Base-by-base conservation (phyloP, 2,888 invertebrate genomes). In the Melipona beecheii region DNA sequence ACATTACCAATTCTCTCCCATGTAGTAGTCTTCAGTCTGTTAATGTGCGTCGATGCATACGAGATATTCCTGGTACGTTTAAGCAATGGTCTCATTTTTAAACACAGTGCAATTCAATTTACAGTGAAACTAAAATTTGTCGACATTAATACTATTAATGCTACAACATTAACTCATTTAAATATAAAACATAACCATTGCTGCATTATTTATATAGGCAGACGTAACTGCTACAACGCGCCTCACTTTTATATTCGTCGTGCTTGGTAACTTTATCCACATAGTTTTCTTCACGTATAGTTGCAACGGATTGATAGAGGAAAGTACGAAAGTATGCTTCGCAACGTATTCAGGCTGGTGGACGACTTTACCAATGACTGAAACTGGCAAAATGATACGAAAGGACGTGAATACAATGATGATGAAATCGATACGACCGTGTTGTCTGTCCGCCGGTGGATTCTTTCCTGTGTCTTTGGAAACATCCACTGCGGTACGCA, bases 1-100 rank as follows among this genome's bases (percentile, higher is more conserved):
- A 77, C 78, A 24, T 21, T 80, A 2, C 76, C 83, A 0, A 78
- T 88, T 17, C 81, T 91, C 5, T 69, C 69, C 4, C 88, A 91
- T 60, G 70, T 90, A 36, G 27, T 85, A n/a, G 19, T 85, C 1
- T 86, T 86, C 52, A 90, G 89, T 58, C 0, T 78, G 19, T 15
- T 86, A 49, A 80, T 88, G 21, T 84, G 85, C 9, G 27, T 89
- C 4, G 64, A 74, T 2, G 79, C 76, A 11, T 86, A 79, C 64
- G 75, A 85, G 50, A 50, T 81, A 50, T 13, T 88, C 15, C 15
- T 88, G 80, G 88, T 88, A 27, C 64, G 78, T 76, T 83, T 27
- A 2, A 11, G 24, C 2, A n/a, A 56, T n/a, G 4, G 24, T 9
- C 17, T 27, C 17, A 2, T 19, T 60, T 60, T 17, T 0, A 19